A percentile compares a stretch with the other conserved stretches of the same genome.
Conservation (phyloP, 1,140 invertebrate genomes). For the Paralvinella palmiformis region DNA sequence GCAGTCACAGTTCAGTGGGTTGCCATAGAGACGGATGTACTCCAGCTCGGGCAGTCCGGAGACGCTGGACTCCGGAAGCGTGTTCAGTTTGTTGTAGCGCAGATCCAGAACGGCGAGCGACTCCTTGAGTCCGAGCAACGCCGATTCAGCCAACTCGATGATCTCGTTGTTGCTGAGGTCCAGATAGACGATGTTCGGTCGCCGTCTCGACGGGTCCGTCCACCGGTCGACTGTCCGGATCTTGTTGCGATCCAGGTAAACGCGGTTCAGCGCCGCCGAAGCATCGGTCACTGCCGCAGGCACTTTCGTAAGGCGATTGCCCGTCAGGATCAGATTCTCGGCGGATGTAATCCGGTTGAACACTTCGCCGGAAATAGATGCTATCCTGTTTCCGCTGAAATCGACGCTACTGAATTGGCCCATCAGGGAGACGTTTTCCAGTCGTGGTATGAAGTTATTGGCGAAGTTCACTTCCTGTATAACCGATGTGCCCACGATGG, state of each 20-base stretch:
- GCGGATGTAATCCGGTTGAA: not conserved
- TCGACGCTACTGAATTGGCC: constrained; percentile 11
- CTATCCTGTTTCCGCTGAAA: constrained; percentile 14
- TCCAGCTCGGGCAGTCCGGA: not conserved
- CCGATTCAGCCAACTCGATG: not conserved
- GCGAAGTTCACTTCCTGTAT: constrained; percentile 15
- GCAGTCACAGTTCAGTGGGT: constrained; percentile 9
- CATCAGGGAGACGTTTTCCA: not conserved
- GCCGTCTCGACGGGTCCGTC: not conserved
- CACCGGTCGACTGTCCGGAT: constrained; percentile 9
- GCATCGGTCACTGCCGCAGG: not conserved
- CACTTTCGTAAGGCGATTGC: constrained; percentile 8
- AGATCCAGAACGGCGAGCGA: constrained; percentile 17
- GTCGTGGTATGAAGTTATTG: constrained; percentile 9
- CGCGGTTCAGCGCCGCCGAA: not conserved
- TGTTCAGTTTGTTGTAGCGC: constrained; percentile 13
- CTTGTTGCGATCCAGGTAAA: constrained; percentile 10
- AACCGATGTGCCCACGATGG: constrained; percentile 4
- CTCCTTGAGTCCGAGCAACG: constrained; percentile 14
- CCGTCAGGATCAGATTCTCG: constrained; percentile 4
- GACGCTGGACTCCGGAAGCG: not conserved
- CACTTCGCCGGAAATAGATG: constrained; percentile 8
- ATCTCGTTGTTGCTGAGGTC: constrained; percentile 14
- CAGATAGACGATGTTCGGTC: constrained; percentile 2
- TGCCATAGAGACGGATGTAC: not conserved